Percentiles rank a stretch among this genome's conserved stretches.
phyloP scores from a whole-genome alignment of 2,797 vertebrate species.

The Chlorospingus semifuscus region DNA sequence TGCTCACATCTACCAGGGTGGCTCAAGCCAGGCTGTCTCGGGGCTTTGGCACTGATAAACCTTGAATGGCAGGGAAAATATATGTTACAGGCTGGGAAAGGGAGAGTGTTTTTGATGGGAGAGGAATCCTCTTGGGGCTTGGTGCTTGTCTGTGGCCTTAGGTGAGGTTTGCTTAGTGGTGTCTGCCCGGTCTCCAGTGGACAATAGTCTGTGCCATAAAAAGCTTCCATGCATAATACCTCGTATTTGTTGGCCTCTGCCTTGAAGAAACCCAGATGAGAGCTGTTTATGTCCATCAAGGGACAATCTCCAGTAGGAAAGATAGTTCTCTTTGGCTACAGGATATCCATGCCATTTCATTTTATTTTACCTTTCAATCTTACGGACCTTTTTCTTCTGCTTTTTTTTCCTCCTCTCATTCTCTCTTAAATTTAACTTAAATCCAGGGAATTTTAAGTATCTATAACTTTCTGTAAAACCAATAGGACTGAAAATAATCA shows the following conservation, averaged over 20 bases:
- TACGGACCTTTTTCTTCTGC: not conserved
- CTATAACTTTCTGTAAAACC: not conserved
- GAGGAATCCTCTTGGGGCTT: not conserved
- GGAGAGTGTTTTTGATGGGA: not conserved
- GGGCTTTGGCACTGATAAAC: not conserved
- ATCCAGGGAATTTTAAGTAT: not conserved
- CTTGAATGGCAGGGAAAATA: not conserved
- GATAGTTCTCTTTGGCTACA: conserved; percentile 22
- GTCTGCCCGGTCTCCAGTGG: conserved; percentile 19
- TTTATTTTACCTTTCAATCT: conserved; percentile 50
- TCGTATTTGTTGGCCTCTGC: conserved; percentile 16
- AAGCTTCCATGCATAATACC: conserved; percentile 28
- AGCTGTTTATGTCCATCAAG: conserved; percentile 53
- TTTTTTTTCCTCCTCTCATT: not conserved
- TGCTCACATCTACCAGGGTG: not conserved
- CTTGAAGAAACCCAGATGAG: not conserved
- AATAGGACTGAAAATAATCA: not conserved
- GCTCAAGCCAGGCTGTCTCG: not conserved
- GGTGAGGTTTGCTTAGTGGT: conserved; percentile 45
- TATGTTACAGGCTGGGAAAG: not conserved
- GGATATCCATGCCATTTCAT: conserved; percentile 23
- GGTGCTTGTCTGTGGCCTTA: not conserved
- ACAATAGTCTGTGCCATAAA: conserved; percentile 53
- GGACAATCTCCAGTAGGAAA: conserved; percentile 15
- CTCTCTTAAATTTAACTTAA: not conserved